phyloP scores from a whole-genome alignment of 2,113 vertebrate genomes.

The Crotalus tigris region DNA sequence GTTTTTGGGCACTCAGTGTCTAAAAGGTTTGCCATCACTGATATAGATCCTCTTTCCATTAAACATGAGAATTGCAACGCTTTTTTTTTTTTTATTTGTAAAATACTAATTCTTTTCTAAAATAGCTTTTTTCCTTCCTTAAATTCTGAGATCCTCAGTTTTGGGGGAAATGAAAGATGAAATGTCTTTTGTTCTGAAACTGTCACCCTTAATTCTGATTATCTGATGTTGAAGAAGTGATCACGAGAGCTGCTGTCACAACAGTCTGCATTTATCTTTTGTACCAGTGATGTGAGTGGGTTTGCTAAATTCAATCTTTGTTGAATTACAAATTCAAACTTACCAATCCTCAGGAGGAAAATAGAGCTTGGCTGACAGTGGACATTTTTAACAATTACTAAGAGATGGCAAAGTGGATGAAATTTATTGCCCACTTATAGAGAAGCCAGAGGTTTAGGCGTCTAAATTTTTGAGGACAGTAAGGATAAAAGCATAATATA shows the following conservation, averaged over 20 bases:
- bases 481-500: not conserved
- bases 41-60: not conserved
- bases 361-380: not conserved
- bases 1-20: too few relatives aligned
- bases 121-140: not conserved
- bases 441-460: not conserved
- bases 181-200: not conserved
- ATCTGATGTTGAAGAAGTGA: not conserved
- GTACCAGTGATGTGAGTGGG: not conserved
- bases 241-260: not conserved
- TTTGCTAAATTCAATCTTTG: not conserved
- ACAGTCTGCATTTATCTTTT: not conserved
- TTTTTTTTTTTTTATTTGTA: not conserved
- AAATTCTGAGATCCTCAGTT: not conserved
- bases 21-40: too few relatives aligned
- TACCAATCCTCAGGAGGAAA: not conserved
- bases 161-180: not conserved
- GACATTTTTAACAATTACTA: not conserved
- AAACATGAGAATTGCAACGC: not conserved
- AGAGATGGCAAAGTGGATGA: not conserved
- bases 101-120: not conserved
- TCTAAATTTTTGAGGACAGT: not conserved
- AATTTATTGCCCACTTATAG: not conserved
- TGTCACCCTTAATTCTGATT: not conserved
- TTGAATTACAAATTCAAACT: not conserved